These are phyloP conservation scores for Rhizoglyphus robini DNA, from an alignment of 1,140 invertebrate genomes.

Conservation along the genomic window DNA sequence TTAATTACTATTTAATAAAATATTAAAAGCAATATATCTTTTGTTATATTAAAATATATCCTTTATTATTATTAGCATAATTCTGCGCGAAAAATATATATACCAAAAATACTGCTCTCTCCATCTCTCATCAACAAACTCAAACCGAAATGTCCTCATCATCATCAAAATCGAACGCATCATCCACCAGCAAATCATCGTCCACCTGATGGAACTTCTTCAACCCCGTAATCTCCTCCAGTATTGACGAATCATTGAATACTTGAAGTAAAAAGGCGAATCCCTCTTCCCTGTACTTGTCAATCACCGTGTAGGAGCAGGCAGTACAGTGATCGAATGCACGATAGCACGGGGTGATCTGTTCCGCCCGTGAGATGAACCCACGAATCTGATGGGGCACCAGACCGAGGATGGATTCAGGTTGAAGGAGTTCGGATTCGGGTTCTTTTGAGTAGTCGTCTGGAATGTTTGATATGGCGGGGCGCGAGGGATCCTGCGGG, in stretches of 20 bases:
- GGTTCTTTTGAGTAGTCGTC: constrained; percentile 27
- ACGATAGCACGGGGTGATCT: constrained; percentile 60
- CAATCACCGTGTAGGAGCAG: constrained; percentile 52
- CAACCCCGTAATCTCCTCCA: constrained; percentile 76
- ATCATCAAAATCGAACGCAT: background rate
- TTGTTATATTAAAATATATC: too few species aligned
- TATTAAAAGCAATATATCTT: too few species aligned
- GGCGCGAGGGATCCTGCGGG: constrained; percentile 41
- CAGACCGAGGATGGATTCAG: constrained; percentile 56
- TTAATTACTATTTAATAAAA: too few species aligned
- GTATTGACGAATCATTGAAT: constrained; percentile 64
- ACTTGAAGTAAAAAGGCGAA: constrained; percentile 67
- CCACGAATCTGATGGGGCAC: constrained; percentile 88
- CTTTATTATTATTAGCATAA: too few species aligned
- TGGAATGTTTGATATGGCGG: background rate
- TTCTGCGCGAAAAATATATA: too few species aligned
- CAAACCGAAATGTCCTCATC: too few species aligned
- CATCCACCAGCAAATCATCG: background rate
- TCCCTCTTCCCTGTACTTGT: constrained; percentile 46
- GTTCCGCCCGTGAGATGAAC: constrained; percentile 64
- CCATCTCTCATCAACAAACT: too few species aligned
- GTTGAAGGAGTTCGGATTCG: constrained; percentile 29
- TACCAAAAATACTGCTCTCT: too few species aligned
- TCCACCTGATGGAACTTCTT: constrained; percentile 46
- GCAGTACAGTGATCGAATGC: constrained; percentile 82